Conservation (phyloP, 2,113 vertebrate species). For the Trematomus loennbergii region DNA sequence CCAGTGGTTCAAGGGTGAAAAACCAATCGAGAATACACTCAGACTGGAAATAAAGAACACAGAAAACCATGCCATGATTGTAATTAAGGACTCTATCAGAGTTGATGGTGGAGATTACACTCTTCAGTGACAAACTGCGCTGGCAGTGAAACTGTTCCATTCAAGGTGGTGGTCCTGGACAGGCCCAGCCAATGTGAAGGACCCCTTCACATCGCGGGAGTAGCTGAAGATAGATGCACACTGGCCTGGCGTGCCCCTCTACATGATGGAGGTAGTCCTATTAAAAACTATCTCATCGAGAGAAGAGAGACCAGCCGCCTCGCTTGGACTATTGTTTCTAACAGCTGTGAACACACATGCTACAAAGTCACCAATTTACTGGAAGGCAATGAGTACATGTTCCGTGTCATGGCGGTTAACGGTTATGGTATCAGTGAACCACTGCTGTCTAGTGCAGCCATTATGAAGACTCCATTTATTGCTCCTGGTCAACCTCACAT, state of each 20-base stretch:
- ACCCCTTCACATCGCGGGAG: conserved; percentile 90
- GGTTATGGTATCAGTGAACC: conserved; percentile 93
- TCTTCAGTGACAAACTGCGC: conserved; percentile 92
- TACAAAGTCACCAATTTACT: conserved; percentile 96
- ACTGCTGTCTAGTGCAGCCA: conserved; percentile 89
- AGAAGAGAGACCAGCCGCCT: conserved; percentile 97
- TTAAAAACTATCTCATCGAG: conserved; percentile 95
- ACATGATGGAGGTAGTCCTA: conserved; percentile 91
- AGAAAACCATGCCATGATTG: conserved; percentile 90
- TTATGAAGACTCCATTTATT: conserved; percentile 96
- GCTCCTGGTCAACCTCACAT: conserved; percentile 91
- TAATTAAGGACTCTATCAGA: conserved; percentile 93
- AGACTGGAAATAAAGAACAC: conserved; percentile 94
- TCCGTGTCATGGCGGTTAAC: conserved; percentile 98
- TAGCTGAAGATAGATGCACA: conserved; percentile 93
- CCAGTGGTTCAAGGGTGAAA: conserved; percentile 94
- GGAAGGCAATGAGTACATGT: conserved; percentile 96
- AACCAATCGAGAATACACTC: conserved; percentile 91
- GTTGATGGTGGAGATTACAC: conserved; percentile 92
- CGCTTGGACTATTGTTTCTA: conserved; percentile 94
- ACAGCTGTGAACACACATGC: conserved; percentile 89
- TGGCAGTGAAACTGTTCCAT: conserved; percentile 91
- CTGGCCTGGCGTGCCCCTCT: conserved; percentile 91
- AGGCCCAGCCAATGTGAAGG: conserved; percentile 92
- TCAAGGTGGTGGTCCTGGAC: conserved; percentile 94